Evolutionary conservation across 2,797 vertebrate genomes (phyloP), one percentile per base, ranked within the genome.

Genomic region (Naso thynnoides): DNA sequence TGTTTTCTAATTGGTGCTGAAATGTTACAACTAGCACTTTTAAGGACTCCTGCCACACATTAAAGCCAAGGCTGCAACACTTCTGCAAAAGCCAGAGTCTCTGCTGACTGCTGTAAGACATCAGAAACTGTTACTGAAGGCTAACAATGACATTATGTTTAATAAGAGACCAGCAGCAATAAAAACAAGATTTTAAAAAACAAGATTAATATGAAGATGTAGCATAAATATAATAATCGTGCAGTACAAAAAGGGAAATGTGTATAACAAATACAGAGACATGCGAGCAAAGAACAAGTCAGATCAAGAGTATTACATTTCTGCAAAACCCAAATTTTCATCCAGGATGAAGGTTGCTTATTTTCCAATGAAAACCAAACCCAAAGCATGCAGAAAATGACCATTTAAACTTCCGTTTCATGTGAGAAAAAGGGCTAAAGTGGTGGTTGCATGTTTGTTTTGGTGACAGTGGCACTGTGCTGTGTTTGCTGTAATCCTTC

Each of bases 371-470:
- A 33, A 33, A 33, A 5, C 13, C n/a, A 8, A 64, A 44, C 13
- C 44, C 19, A 15, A 8, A 62, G 11, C 31, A 13, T 19, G 36
- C 56, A 27, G 15, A 3, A 29, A 54, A 61, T 18, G 26, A 44
- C 2, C 1, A 15, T 3, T 62, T 31, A n/a, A 26, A 23, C 14
- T 24, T 16, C 26, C 36, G 53, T n/a, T 48, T 39, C 4, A 8
- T 29, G 38, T 18, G n/a, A 56, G 72, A 60, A 47, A n/a, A 41
- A 19, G 39, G n/a, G 15, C 21, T 4, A 24, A 72, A 49, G 74
- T 52, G 54, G 59, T 6, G 11, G 65, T 31, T 63, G 72, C 19
- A 0, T 81, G 87, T 83, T 85, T 84, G 81, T 78, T 73, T 88
- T 65, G 80, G 78, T 82, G 81, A 70, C 75, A 0, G 70, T 26